A percentile compares a stretch with the other conserved stretches of the same genome.
Conservation (phyloP, 2,888 invertebrate species). For the Labia minor region DNA sequence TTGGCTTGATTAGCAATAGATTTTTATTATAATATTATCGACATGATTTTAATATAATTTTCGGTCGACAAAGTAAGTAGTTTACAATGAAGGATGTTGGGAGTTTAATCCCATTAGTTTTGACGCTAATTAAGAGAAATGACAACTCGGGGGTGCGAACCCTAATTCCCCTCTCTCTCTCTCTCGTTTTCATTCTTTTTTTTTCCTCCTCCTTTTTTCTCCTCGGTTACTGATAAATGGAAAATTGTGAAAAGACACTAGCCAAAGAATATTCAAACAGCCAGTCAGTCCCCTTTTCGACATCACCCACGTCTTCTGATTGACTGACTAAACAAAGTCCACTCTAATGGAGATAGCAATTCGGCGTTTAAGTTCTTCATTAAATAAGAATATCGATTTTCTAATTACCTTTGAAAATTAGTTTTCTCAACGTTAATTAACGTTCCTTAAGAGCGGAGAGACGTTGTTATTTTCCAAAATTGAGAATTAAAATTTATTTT, state of each 20-base stretch:
- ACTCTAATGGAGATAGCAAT: background rate
- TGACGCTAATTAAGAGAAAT: constrained; percentile 1
- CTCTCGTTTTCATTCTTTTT: background rate
- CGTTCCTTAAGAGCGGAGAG: too few relatives aligned
- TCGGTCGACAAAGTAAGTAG: background rate
- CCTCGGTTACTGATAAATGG: background rate
- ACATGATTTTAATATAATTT: constrained; percentile 4
- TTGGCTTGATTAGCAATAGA: background rate
- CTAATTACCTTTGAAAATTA: background rate
- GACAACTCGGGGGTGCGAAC: background rate
- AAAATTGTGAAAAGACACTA: background rate
- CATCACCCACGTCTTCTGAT: background rate
- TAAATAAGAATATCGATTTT: background rate
- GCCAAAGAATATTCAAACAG: background rate
- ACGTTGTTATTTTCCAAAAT: too few relatives aligned
- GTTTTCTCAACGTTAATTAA: too few relatives aligned
- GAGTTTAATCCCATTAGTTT: constrained; percentile 13
- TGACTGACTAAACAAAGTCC: constrained; percentile 3
- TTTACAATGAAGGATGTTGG: constrained; percentile 2
- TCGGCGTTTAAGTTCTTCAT: too few relatives aligned
- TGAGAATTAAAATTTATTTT: too few relatives aligned
- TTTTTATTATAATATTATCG: background rate
- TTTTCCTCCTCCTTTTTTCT: background rate
- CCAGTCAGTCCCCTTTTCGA: background rate
- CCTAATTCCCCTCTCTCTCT: background rate